These are phyloP conservation scores for Aphaenogaster ashmeadi DNA, from an alignment of 1,140 invertebrate genomes.

Conservation along the genomic window DNA sequence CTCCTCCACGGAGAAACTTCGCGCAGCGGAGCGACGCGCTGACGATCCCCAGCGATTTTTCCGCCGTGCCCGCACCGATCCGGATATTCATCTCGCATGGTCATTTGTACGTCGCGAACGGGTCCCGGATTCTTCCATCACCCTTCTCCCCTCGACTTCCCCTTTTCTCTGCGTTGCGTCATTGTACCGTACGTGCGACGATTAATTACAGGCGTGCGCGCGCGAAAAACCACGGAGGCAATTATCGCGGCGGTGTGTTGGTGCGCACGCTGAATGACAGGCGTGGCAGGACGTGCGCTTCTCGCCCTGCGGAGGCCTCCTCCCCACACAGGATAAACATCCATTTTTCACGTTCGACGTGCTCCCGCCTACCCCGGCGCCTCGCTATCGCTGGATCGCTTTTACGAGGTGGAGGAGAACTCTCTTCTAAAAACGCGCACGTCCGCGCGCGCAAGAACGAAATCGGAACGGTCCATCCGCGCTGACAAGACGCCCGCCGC, in stretches of 20 bases:
- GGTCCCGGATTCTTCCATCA: conserved; percentile 35
- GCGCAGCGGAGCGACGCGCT: conserved; percentile 53
- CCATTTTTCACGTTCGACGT: conserved; percentile 62
- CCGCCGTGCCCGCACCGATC: conserved; percentile 58
- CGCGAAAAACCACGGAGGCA: conserved; percentile 39
- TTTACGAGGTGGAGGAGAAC: not conserved
- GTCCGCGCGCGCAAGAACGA: not conserved
- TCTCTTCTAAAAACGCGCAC: conserved; percentile 3
- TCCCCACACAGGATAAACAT: conserved; percentile 42
- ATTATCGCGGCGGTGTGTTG: conserved; percentile 50
- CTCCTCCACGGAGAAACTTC: conserved; percentile 38
- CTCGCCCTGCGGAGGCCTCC: conserved; percentile 41
- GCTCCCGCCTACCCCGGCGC: not conserved
- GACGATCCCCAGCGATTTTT: conserved; percentile 61
- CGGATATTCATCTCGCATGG: conserved; percentile 71
- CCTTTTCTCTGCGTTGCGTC: conserved; percentile 33
- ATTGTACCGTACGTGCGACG: conserved; percentile 50
- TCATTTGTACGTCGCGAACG: conserved; percentile 60
- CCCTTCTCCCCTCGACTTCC: not conserved
- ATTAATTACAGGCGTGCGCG: conserved; percentile 49
- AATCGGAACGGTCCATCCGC: conserved; percentile 12
- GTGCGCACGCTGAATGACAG: conserved; percentile 49
- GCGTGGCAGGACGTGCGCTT: conserved; percentile 37
- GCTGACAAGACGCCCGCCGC: not conserved
- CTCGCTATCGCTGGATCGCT: not conserved